Evolutionary conservation across 2,797 vertebrate genomes (phyloP), one percentile per base, ranked within the genome.

Genomic region (Pelobates cultripes): DNA sequence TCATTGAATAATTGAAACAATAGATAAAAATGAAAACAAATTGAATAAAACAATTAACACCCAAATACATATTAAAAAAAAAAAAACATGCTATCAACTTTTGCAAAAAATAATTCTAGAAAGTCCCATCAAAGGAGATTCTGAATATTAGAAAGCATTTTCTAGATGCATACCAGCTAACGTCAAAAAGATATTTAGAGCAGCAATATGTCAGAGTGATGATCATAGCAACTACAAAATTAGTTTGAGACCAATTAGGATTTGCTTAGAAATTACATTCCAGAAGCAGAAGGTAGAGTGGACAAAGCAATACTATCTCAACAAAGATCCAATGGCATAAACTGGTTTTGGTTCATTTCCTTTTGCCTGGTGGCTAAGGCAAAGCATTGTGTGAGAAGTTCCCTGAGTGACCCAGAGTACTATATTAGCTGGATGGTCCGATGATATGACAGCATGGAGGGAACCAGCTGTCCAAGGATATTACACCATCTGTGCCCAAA

Each of bases 401-500:
- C 70, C 69, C 86, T 85, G 55, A 60, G 55, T 86, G 91, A 91
- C 87, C 85, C 88, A 87, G 78, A 87, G 88, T 91, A 89, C 80
- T 86, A 87, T 89, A 90, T 92, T 89, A 92, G 87, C 90, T 90
- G 89, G 88, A 89, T 86, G 88, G 87, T 90, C 86, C 88, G 91
- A 86, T 87, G 89, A 93, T 91, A 87, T 90, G 88, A 88, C 82
- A 85, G 85, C 90, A 84, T 86, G 85, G 90, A 88, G 88, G 77
- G 87, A 92, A 92, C 91, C 92, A 96, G 96, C 95, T 97, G 96
- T 94, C 95, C 92, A 89, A 90, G 92, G 91, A 94, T 94, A 96
- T 95, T 94, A 89, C 88, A 90, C 96, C 96, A 97, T 97, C 96
- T 97, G 96, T 92, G 94, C 91, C 91, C 85, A 92, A 90, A 94